A percentile compares a stretch with the other conserved stretches of the same genome.
Conservation (phyloP, 2,797 vertebrate species). For the Echeneis naucrates region DNA sequence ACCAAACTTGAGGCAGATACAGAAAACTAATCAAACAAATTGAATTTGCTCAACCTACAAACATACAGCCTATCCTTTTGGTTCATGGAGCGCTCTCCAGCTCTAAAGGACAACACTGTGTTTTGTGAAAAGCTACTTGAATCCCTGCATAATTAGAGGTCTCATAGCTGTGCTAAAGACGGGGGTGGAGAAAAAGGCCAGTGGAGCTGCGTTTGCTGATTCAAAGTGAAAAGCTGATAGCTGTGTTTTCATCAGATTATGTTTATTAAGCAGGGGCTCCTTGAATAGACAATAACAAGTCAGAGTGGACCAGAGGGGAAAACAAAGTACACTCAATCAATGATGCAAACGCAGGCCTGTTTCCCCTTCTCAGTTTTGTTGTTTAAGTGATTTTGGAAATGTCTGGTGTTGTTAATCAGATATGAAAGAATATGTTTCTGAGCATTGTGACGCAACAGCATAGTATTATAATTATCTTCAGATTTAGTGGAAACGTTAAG, state of each 20-base stretch:
- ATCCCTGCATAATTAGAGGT: slow-evolving; percentile 96
- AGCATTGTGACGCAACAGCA: not conserved
- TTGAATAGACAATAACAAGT: slow-evolving; percentile 40
- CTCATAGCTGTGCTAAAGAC: slow-evolving; percentile 90
- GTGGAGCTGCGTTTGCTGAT: slow-evolving; percentile 87
- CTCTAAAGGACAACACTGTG: slow-evolving; percentile 92
- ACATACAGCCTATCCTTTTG: slow-evolving; percentile 92
- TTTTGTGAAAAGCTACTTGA: slow-evolving; percentile 94
- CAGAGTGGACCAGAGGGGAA: slow-evolving; percentile 46
- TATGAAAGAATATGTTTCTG: not conserved
- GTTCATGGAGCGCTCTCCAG: slow-evolving; percentile 90
- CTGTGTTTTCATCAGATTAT: slow-evolving; percentile 95
- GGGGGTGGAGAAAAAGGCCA: slow-evolving; percentile 75
- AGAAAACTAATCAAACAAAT: slow-evolving; percentile 92
- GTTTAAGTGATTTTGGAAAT: slow-evolving; percentile 28
- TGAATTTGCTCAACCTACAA: slow-evolving; percentile 91
- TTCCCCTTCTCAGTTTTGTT: not conserved
- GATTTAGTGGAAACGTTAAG: not conserved
- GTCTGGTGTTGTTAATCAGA: slow-evolving; percentile 6
- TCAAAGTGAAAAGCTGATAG: slow-evolving; percentile 94
- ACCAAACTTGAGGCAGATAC: slow-evolving; percentile 86
- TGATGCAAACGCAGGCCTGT: slow-evolving; percentile 33
- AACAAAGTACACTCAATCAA: slow-evolving; percentile 29
- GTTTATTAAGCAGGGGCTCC: slow-evolving; percentile 86
- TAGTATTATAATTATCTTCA: not conserved